Evolutionary conservation across 2,888 invertebrate genomes (phyloP), one percentile per base, ranked within the genome.

Genomic region (Pyrgus malvae): DNA sequence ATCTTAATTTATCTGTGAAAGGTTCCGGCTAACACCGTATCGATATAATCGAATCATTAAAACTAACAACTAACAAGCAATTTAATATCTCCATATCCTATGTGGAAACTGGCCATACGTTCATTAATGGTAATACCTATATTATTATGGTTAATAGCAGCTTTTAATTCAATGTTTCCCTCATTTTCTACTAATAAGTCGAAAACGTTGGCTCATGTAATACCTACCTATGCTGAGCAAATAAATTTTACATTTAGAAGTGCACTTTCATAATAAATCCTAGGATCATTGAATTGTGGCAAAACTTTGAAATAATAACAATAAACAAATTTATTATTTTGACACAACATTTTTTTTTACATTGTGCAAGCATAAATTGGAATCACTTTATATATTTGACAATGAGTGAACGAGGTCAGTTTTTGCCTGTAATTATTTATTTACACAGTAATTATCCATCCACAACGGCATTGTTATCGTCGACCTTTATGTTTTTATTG

Each of bases 1-100:
- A 82, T 87, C 83, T 86, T 87, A 86, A 88, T 84, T 86, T 84
- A 86, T 80, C 78, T 76, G 75, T 76, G 80, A 80, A 74, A 77
- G 79, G 79, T 81, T 80, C 80, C 82, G 81, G 77, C 78, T 80
- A 80, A 80, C 80, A 82, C 78, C 57, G 65, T 73, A 74, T 76
- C 76, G 77, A 74, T 74, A 72, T 82, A 81, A 84, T 84, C 81
- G 80, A 84, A 80, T 83, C 77, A 77, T 74, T 75, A 74, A 46
- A 65, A 64, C 74, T 74, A 79, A 80, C 74, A 65, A 64, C 74
- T 74, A 79, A 80, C 74, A 77, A 76, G 74, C 78, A 78, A 84
- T 86, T 80, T 80, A 74, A 48, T 48, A 55, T 48, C 40, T 53
- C 40, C 37, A 40, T 40, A 54, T 46, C 33, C 54, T 38, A 19